Evolutionary conservation across 2,888 invertebrate species (phyloP).

Genomic region (Nomada ferruginata): DNA sequence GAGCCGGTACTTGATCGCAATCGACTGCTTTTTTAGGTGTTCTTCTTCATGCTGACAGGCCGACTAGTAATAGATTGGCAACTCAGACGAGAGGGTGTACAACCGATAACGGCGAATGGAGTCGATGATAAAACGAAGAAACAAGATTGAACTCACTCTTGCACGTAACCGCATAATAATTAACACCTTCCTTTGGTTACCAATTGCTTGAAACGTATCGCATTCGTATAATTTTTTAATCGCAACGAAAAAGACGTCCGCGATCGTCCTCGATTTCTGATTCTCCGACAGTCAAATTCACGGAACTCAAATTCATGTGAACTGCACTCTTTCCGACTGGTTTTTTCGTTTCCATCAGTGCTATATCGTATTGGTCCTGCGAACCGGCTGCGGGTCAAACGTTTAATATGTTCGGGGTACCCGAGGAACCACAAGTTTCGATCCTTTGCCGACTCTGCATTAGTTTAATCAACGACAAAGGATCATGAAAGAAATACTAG

Average conservation of each 20-base stretch:
- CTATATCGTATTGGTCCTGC: background rate
- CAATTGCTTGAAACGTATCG: constrained; percentile 4
- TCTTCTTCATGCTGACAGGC: constrained; percentile 96
- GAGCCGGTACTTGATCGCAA: background rate
- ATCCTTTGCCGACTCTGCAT: constrained; percentile 19
- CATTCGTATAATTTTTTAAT: constrained; percentile 14
- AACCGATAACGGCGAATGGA: constrained; percentile 82
- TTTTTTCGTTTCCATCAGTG: background rate
- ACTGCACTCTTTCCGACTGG: background rate
- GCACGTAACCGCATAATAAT: background rate
- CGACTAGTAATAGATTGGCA: constrained; percentile 93
- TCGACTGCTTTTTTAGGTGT: constrained; percentile 84
- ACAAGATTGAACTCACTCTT: constrained; percentile 83
- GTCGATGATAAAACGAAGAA: constrained; percentile 85
- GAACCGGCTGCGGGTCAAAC: background rate
- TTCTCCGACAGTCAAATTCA: background rate
- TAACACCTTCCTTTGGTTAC: constrained; percentile 11
- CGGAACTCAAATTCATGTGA: background rate
- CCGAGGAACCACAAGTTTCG: background rate
- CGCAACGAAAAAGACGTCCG: background rate
- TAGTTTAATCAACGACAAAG: constrained; percentile 19
- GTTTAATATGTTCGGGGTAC: background rate
- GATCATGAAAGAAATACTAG: constrained; percentile 51
- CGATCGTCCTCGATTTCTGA: background rate
- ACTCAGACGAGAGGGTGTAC: constrained; percentile 85